Evolutionary conservation across 2,113 vertebrate species (phyloP), one percentile per base, ranked within the genome.

Genomic region (Labeo catla): DNA sequence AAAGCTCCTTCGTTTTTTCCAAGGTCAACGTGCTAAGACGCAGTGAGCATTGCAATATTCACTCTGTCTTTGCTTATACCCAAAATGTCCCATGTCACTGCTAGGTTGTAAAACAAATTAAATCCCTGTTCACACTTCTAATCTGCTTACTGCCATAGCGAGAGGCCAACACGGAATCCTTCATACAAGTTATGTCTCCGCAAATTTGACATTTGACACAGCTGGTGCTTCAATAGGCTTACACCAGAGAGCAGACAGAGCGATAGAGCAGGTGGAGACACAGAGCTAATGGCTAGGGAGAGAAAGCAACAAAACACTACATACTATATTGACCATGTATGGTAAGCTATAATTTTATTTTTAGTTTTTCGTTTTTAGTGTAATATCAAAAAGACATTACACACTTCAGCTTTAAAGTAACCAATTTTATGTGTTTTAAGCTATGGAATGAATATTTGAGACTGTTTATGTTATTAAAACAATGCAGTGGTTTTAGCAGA

Each of bases 141-240:
- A 81, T 47, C 39, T 81, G 59, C 23, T 81, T 81, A 81, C 43
- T 28, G 59, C n/a, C 59, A 34, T 28, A 81, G 59, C 12, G 4
- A 81, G 59, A 81, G 61, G 12, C 43, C 43, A 63, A 81, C 28
- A 66, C n/a, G 59, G 59, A 34, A 81, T 49, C 47, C 59, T 49
- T 49, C n/a, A 65, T 81, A 49, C 39, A 47, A 81, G 43, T 81
- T 81, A 49, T 81, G 61, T 49, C 59, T 81, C n/a, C 0, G 15
- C 59, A 49, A 81, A 81, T 81, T 15, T 81, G 79, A 81, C 79
- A 81, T 81, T 81, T 81, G 79, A 81, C 79, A 81, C 79, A 81
- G 79, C 79, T 81, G 79, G 79, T 49, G 59, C 45, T 81, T 65
- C 79, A 81, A 65, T 65, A 65, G 39, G 39, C 43, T 28, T 81